Conservation (phyloP, 2,797 vertebrate species). For the Prunella strophiata region DNA sequence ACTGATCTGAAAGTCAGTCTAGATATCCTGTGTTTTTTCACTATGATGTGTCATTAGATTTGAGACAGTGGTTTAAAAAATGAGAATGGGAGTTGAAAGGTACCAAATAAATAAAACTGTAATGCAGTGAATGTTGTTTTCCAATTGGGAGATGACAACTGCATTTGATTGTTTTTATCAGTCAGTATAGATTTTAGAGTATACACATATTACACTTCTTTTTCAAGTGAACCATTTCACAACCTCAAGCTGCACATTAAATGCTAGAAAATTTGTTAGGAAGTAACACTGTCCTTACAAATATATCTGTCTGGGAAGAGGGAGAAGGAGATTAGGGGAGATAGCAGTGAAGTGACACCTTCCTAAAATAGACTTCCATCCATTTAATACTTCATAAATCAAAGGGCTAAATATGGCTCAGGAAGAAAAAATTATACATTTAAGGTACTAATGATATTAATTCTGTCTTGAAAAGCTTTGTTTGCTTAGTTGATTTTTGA, state of each 20-base stretch:
- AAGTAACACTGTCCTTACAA: not conserved
- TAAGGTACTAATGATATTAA: slow-evolving; percentile 57
- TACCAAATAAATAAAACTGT: not conserved
- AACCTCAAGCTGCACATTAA: not conserved
- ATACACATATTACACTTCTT: not conserved
- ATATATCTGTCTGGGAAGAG: not conserved
- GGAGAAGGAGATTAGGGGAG: not conserved
- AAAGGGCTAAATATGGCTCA: not conserved
- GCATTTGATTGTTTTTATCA: not conserved
- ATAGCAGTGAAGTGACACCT: not conserved
- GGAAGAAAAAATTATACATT: slow-evolving; percentile 39
- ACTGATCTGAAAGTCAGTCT: not conserved
- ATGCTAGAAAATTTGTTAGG: not conserved
- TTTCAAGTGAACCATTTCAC: not conserved
- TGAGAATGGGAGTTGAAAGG: not conserved
- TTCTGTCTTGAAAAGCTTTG: slow-evolving; percentile 18
- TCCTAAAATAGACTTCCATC: not conserved
- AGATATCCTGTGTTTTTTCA: not conserved
- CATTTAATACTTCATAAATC: slow-evolving; percentile 34
- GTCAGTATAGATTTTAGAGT: not conserved
- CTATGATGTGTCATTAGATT: not conserved
- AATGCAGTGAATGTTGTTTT: not conserved
- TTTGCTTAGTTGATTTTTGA: not conserved
- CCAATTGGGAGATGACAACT: not conserved
- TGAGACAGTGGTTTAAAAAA: not conserved